Percentiles rank a stretch among this genome's conserved stretches.
Conservation (phyloP, 1,140 invertebrate genomes). For the Lutraria rhynchaena region DNA sequence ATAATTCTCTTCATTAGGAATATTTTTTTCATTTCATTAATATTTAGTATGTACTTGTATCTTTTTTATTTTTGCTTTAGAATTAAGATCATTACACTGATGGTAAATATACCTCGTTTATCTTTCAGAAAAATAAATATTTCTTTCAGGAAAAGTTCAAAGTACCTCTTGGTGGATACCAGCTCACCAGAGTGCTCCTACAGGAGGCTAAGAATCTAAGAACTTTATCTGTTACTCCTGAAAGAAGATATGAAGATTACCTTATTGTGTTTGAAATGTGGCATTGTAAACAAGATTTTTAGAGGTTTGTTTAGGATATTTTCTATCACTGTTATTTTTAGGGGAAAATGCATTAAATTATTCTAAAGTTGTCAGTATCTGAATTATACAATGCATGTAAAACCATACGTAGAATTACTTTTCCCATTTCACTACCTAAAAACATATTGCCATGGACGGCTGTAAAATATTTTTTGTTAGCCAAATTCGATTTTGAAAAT, state of each 20-base stretch:
- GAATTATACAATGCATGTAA: slow-evolving; percentile 56
- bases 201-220: slow-evolving; percentile 47
- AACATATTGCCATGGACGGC: not conserved
- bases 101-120: no score
- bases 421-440: not conserved
- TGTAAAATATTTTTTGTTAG: no score
- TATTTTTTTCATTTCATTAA: no score
- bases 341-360: slow-evolving; percentile 28
- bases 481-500: no score
- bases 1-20: no score
- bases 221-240: not conserved
- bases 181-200: slow-evolving; percentile 47
- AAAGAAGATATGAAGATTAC: slow-evolving; percentile 7
- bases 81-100: no score
- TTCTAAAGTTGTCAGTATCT: slow-evolving; percentile 15
- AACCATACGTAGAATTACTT: slow-evolving; percentile 50
- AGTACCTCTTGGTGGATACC: slow-evolving; percentile 61
- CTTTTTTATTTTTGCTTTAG: no score
- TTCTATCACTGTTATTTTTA: slow-evolving; percentile 26
- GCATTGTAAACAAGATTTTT: slow-evolving; percentile 13
- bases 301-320: slow-evolving; percentile 50
- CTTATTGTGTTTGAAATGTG: not conserved
- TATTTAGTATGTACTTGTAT: no score
- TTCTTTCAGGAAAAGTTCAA: slow-evolving; percentile 36
- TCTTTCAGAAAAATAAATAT: no score